phyloP scores from a whole-genome alignment of 2,888 invertebrate genomes.

The Trisateles emortualis region DNA sequence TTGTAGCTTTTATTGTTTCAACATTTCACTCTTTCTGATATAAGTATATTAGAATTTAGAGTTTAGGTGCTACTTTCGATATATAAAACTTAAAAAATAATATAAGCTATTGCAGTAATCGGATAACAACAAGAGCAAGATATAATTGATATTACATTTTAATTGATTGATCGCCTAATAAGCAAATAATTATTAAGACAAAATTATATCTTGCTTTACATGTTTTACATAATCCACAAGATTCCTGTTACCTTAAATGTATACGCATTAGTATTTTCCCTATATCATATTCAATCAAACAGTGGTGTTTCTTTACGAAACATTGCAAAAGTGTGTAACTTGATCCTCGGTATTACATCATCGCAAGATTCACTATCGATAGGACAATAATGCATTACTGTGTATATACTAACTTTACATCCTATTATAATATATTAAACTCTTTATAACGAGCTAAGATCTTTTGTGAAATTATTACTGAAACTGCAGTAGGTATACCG shows the following conservation, averaged over 20 bases:
- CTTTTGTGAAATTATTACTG: neutral
- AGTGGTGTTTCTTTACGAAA: slow-evolving; percentile 41
- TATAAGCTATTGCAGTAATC: no score
- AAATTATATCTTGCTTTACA: no score
- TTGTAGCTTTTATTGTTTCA: slow-evolving; percentile 41
- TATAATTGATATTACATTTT: no score
- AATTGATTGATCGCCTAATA: no score
- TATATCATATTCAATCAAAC: neutral
- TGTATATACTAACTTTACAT: slow-evolving; percentile 3
- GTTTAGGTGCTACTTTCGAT: neutral
- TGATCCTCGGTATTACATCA: slow-evolving; percentile 46
- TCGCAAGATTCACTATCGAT: slow-evolving; percentile 35
- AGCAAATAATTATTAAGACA: no score
- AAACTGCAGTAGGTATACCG: no score
- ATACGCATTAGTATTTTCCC: no score
- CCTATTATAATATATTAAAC: slow-evolving; percentile 29
- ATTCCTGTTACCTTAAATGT: no score
- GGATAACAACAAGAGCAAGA: no score
- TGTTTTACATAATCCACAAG: no score
- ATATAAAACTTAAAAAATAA: neutral
- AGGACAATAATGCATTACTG: slow-evolving; percentile 22
- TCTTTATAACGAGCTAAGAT: neutral
- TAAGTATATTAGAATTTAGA: neutral
- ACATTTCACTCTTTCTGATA: slow-evolving; percentile 9
- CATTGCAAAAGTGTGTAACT: slow-evolving; percentile 44